Percentiles rank a stretch among this genome's conserved stretches.
phyloP scores from a whole-genome alignment of 2,797 vertebrate genomes.

The Eidolon dupreanum region DNA sequence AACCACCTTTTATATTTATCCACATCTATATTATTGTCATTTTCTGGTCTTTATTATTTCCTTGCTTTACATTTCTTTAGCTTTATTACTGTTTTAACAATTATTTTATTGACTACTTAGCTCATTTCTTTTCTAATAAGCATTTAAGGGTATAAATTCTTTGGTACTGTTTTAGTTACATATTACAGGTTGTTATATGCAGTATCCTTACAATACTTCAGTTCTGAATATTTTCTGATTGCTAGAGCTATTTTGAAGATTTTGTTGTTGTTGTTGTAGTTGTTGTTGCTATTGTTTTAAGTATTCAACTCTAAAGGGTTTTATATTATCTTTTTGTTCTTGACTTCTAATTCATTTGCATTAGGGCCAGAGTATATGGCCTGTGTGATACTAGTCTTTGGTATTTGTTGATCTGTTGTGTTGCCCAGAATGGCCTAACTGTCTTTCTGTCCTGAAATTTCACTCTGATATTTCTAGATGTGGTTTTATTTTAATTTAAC shows the following conservation, averaged over 20 bases:
- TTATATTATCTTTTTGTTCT: background rate
- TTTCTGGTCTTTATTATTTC: background rate
- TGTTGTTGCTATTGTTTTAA: background rate
- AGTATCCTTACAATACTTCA: background rate
- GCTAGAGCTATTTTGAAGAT: background rate
- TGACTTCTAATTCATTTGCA: background rate
- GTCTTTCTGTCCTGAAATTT: background rate
- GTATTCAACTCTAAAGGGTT: background rate
- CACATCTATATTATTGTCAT: background rate
- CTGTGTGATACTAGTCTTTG: background rate
- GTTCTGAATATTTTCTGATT: background rate
- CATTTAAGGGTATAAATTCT: background rate
- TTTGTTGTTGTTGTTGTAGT: background rate
- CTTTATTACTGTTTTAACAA: background rate
- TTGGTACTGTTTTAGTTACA: background rate
- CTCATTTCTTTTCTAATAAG: background rate
- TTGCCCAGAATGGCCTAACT: background rate
- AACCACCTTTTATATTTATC: background rate
- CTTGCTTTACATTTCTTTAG: background rate
- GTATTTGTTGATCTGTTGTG: background rate
- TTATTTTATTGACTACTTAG: background rate
- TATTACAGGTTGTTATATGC: background rate
- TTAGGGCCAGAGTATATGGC: background rate
- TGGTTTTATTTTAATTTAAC: constrained; percentile 22
- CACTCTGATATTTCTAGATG: background rate